phyloP scores from a whole-genome alignment of 2,797 vertebrate genomes.

The Smutsia temminckii region DNA sequence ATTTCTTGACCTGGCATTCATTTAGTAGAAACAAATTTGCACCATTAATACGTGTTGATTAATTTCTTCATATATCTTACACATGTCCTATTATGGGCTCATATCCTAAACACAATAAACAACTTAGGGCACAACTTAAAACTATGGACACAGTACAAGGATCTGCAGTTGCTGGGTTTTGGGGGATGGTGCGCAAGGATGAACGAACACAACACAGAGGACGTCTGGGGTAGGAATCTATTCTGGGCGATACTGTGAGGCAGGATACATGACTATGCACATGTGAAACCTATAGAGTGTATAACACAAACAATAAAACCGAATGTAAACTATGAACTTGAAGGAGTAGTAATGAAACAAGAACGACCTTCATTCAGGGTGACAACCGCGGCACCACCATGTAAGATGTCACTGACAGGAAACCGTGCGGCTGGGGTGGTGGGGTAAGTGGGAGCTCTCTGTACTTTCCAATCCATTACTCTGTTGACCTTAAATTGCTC shows the following conservation, averaged over 20 bases:
- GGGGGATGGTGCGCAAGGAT: not conserved
- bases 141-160: not conserved
- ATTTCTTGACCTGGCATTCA: not conserved
- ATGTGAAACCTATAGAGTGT: not conserved
- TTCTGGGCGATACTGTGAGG: rapidly evolving
- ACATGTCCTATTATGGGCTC: not conserved
- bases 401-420: no score
- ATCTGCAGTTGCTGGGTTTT: not conserved
- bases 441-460: rapidly evolving
- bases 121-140: not conserved
- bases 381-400: rapidly evolving
- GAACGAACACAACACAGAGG: rapidly evolving
- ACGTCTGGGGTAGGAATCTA: not conserved
- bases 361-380: rapidly evolving
- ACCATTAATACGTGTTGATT: not conserved
- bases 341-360: no score
- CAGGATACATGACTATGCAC: rapidly evolving
- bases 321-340: not conserved
- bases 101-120: not conserved
- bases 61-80: not conserved
- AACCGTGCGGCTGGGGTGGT: rapidly evolving
- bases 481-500: not conserved
- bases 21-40: not conserved
- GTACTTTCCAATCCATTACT: not conserved
- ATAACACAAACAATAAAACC: not conserved